These are phyloP conservation scores for Tricholauxania praeusta DNA, from an alignment of 2,888 invertebrate genomes.

Conservation along the genomic window DNA sequence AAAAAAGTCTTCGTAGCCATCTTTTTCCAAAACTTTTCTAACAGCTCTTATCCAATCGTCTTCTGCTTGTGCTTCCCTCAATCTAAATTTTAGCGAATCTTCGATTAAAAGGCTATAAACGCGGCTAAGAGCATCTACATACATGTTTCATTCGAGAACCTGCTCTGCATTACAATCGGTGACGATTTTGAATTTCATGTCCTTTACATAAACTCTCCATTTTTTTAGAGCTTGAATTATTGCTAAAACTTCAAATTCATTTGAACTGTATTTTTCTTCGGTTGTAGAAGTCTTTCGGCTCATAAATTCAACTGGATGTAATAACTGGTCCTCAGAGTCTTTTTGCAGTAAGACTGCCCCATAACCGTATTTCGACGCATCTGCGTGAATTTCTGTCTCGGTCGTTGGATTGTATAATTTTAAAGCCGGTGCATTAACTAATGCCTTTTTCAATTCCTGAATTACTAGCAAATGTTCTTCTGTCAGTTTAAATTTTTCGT, in stretches of 20 bases:
- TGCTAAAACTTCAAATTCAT: conserved; percentile 50
- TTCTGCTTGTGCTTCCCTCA: background rate
- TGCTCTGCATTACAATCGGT: conserved; percentile 28
- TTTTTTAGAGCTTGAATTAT: conserved; percentile 48
- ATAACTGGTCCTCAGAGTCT: conserved; percentile 40
- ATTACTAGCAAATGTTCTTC: no score
- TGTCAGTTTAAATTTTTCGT: no score
- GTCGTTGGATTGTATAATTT: no score
- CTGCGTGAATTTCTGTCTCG: no score
- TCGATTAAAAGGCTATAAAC: conserved; percentile 17
- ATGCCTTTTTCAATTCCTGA: no score
- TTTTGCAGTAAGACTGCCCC: no score
- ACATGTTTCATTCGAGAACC: conserved; percentile 17
- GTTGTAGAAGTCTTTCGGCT: conserved; percentile 46
- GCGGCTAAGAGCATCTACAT: conserved; percentile 22
- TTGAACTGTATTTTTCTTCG: conserved; percentile 48
- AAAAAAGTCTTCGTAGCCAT: conserved; percentile 11
- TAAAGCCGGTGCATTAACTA: no score
- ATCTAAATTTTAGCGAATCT: conserved; percentile 7
- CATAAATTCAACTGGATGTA: conserved; percentile 49
- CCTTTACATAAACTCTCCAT: conserved; percentile 42
- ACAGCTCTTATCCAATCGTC: conserved; percentile 15
- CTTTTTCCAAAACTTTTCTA: background rate
- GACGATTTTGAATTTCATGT: conserved; percentile 20
- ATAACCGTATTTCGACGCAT: no score